These are phyloP conservation scores for Metridium senile DNA, from an alignment of 92 coral and sea anemone genomes.

Conservation along the genomic window DNA sequence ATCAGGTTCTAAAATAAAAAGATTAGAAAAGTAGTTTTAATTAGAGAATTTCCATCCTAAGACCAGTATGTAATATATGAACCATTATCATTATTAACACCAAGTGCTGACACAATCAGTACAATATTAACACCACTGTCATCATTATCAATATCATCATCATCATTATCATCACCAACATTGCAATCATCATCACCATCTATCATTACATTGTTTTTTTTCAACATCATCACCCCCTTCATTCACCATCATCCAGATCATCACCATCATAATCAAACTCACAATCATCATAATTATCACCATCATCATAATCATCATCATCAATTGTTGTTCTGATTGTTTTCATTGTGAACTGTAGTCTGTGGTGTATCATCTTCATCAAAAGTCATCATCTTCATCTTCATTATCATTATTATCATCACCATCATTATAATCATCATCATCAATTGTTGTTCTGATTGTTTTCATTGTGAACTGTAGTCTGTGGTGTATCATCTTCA, in stretches of 20 bases:
- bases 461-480: too few relatives aligned
- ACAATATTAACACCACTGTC: neutral
- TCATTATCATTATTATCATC: neutral
- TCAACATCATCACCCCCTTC: neutral
- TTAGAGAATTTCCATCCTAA: too few relatives aligned
- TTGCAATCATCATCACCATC: neutral
- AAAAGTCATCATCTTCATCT: neutral
- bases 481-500: too few relatives aligned
- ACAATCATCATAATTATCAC: neutral
- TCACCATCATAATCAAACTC: neutral
- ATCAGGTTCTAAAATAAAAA: constrained; percentile 68
- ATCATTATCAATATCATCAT: neutral
- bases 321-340: too few relatives aligned
- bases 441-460: too few relatives aligned
- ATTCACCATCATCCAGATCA: neutral
- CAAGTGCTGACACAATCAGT: neutral
- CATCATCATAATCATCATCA: too few relatives aligned
- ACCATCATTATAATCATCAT: neutral
- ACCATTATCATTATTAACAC: neutral
- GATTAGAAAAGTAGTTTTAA: too few relatives aligned
- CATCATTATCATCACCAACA: neutral
- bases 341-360: too few relatives aligned
- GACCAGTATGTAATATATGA: too few relatives aligned
- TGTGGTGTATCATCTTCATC: too few relatives aligned
- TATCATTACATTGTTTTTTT: too few relatives aligned